Evolutionary conservation across 2,113 vertebrate species (phyloP), one percentile per base, ranked within the genome.

Genomic region (Eudyptes chrysolophus): DNA sequence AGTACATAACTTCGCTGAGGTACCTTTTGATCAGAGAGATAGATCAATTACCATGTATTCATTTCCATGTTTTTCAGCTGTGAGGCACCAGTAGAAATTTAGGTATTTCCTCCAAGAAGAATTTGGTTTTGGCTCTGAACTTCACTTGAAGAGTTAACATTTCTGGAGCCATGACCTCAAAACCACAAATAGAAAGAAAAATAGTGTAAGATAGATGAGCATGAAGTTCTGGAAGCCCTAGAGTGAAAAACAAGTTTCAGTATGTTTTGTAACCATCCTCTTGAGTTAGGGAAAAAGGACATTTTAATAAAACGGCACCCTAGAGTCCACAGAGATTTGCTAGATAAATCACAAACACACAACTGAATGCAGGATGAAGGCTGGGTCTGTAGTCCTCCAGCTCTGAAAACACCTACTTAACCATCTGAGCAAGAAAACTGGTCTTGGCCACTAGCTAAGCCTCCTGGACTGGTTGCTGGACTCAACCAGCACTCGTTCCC

Each of bases 101-200:
- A 3, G 8, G 51, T n/a, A 36, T 93, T 94, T 93, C 69, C 87
- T 94, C 66, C 55, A 61, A 96, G 84, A 85, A 49, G 58, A 88
- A 42, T 95, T 84, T 97, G 93, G 71, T 30, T 94, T 95, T 90
- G 93, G 79, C 94, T 89, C 76, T 69, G 32, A 68, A 75, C 40
- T 82, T 84, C 65, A 46, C 57, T 93, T 40, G 70, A 95, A 92
- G 70, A 92, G 85, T 96, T 97, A 95, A 96, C 79, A 81, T 95
- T 88, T 92, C 84, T 95, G 51, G 44, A 96, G 66, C 54, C 92
- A 27, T 65, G 92, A 95, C 92, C 89, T 96, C 89, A 92, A 96
- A 97, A 95, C 96, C 93, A 94, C 92, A 96, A 96, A 94, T 89
- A 94, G 95, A 91, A 97, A 97, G 97, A 92, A 97, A 94, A 96